phyloP scores from a whole-genome alignment of 2,888 invertebrate species.

The Drosophila villosipedis region DNA sequence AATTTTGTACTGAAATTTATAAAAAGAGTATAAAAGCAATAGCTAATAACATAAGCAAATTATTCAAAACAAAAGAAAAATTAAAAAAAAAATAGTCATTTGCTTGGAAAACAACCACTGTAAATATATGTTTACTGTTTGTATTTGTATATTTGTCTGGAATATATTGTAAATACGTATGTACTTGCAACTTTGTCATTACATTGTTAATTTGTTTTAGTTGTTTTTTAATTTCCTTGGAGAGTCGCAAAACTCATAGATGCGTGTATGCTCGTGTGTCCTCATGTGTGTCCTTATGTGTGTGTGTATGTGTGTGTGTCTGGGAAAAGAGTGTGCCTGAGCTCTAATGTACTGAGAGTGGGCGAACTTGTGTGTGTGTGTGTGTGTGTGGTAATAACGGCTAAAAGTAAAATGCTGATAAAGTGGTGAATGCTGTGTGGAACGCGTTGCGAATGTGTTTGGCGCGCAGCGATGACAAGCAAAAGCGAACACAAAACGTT shows the following conservation, averaged over 20 bases:
- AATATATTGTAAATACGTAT: conserved; percentile 11
- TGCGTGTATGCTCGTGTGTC: conserved; percentile 31
- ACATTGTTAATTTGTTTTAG: conserved; percentile 79
- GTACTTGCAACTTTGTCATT: conserved; percentile 72
- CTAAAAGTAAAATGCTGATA: conserved; percentile 78
- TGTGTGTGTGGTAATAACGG: conserved; percentile 66
- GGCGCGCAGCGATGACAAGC: conserved; percentile 76
- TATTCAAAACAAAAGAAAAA: no score
- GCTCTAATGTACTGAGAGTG: conserved; percentile 68
- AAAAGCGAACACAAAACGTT: conserved; percentile 80
- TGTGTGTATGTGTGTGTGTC: conserved; percentile 14
- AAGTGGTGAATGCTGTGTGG: conserved; percentile 73
- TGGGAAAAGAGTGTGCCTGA: conserved; percentile 10
- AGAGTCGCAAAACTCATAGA: conserved; percentile 73
- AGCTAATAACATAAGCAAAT: no score
- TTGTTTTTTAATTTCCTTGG: conserved; percentile 79
- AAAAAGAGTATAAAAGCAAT: no score
- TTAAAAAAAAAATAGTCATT: neutral
- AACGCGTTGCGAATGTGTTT: conserved; percentile 58
- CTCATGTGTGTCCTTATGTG: conserved; percentile 6
- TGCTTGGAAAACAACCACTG: neutral
- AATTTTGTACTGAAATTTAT: neutral
- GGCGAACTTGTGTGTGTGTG: conserved; percentile 25
- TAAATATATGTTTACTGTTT: neutral
- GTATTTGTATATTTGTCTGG: conserved; percentile 8